phyloP scores from a whole-genome alignment of 2,113 vertebrate species.

The Chelonoidis abingdonii region DNA sequence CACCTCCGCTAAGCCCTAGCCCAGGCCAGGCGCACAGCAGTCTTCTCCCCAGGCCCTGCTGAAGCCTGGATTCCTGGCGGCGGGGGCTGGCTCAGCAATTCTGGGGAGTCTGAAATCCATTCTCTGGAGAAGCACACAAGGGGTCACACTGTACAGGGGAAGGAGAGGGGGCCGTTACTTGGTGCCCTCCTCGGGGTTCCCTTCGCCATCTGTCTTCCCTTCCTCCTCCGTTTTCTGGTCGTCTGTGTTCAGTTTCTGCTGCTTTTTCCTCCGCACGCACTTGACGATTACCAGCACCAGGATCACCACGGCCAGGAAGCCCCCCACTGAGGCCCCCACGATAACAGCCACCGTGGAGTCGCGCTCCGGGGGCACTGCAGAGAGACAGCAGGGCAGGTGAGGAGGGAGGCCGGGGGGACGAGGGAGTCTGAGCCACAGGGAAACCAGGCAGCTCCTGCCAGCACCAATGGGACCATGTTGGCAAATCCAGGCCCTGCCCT shows the following conservation, averaged over 20 bases:
- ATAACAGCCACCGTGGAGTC: conserved; percentile 95
- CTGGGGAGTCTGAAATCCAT: conserved; percentile 57
- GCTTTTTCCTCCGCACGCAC: conserved; percentile 92
- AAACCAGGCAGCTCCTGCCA: rapidly evolving
- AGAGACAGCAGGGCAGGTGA: not conserved
- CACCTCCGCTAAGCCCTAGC: not conserved
- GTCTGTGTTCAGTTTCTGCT: conserved; percentile 93
- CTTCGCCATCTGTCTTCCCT: conserved; percentile 92
- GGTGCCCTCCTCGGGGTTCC: conserved; percentile 87
- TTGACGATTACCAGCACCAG: conserved; percentile 95
- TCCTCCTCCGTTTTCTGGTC: conserved; percentile 98
- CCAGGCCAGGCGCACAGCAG: not conserved
- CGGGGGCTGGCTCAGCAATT: conserved; percentile 16
- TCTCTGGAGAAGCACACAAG: conserved; percentile 61
- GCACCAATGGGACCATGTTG: rapidly evolving
- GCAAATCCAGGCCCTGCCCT: not conserved
- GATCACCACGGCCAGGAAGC: conserved; percentile 92
- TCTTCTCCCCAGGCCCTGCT: not conserved
- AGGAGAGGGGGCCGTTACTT: conserved; percentile 80
- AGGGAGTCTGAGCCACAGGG: too few species aligned
- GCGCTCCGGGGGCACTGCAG: conserved; percentile 88
- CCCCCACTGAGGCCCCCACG: conserved; percentile 93
- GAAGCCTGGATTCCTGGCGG: not conserved
- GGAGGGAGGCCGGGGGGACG: not conserved
- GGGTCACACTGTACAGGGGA: conserved; percentile 33